Conservation (phyloP, 2,888 invertebrate species). For the Nezara viridula region DNA sequence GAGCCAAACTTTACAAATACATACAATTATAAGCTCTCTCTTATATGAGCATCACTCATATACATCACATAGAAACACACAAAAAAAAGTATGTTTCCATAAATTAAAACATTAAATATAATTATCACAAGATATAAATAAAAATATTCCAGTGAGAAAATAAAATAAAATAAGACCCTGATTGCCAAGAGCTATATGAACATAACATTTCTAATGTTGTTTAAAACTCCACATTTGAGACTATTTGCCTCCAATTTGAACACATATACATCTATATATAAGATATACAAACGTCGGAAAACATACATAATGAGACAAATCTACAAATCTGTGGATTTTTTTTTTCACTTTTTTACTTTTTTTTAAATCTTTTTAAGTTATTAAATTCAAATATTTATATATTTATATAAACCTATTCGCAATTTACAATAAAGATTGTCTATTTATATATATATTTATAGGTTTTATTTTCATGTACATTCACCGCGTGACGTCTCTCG, state of each 20-base stretch:
- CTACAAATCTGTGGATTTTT: slow-evolving; percentile 54
- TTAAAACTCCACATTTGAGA: slow-evolving; percentile 48
- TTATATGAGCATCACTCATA: background rate
- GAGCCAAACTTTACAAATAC: background rate
- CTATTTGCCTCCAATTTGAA: slow-evolving; percentile 32
- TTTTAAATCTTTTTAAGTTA: slow-evolving; percentile 32
- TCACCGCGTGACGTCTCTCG: slow-evolving; percentile 50
- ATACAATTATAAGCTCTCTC: background rate
- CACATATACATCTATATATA: slow-evolving; percentile 58
- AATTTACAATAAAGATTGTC: slow-evolving; percentile 64
- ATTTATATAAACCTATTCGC: slow-evolving; percentile 63
- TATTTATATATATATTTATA: slow-evolving; percentile 62
- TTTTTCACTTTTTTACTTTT: slow-evolving; percentile 40
- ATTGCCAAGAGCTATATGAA: slow-evolving; percentile 56
- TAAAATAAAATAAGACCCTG: slow-evolving; percentile 58
- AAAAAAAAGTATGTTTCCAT: slow-evolving; percentile 12
- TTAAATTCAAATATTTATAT: slow-evolving; percentile 59
- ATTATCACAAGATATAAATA: slow-evolving; percentile 15
- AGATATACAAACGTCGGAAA: slow-evolving; percentile 59
- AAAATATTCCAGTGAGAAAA: slow-evolving; percentile 58
- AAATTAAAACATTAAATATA: slow-evolving; percentile 21
- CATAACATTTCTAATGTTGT: slow-evolving; percentile 33
- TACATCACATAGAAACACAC: background rate
- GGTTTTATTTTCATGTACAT: slow-evolving; percentile 53
- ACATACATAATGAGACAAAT: slow-evolving; percentile 56